Percentiles rank a stretch among this genome's conserved stretches.
These are phyloP conservation scores for Vannuccia rotundouncinata DNA, from an alignment of 2,888 invertebrate species.

Conservation along the genomic window DNA sequence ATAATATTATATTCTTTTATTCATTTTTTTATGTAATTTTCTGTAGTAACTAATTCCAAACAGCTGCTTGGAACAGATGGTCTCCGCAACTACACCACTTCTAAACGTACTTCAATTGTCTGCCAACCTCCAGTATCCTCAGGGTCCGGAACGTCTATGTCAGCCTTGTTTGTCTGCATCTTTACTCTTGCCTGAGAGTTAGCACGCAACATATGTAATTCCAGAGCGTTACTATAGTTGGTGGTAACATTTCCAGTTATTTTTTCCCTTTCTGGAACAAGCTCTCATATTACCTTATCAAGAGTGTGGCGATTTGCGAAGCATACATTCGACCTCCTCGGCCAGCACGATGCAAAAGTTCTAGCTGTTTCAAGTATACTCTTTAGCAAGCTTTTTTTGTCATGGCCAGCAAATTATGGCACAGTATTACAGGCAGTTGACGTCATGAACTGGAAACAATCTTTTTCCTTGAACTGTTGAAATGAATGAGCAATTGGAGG, in stretches of 20 bases:
- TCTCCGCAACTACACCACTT: constrained; percentile 2
- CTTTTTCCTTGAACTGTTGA: neutral
- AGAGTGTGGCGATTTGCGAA: neutral
- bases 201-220: constrained; percentile 36
- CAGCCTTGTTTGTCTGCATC: constrained; percentile 37
- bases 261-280: constrained; percentile 37
- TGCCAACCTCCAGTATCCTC: constrained; percentile 32
- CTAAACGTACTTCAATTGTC: neutral
- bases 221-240: constrained; percentile 34
- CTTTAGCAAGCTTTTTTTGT: constrained; percentile 33
- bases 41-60: too few species aligned
- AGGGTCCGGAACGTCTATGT: constrained; percentile 24
- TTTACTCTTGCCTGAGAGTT: constrained; percentile 37
- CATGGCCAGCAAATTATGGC: constrained; percentile 37
- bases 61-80: constrained; percentile 23
- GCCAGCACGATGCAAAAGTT: constrained; percentile 33
- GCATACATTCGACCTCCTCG: constrained; percentile 6
- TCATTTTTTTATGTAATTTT: too few species aligned
- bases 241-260: constrained; percentile 34
- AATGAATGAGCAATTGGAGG: constrained; percentile 13
- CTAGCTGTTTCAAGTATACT: constrained; percentile 34
- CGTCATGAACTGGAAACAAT: constrained; percentile 23
- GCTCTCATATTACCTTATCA: neutral
- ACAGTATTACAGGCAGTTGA: constrained; percentile 35
- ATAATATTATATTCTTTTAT: too few species aligned